Evolutionary conservation across 2,113 vertebrate genomes (phyloP).

Genomic region (Oncorhynchus gorbuscha): DNA sequence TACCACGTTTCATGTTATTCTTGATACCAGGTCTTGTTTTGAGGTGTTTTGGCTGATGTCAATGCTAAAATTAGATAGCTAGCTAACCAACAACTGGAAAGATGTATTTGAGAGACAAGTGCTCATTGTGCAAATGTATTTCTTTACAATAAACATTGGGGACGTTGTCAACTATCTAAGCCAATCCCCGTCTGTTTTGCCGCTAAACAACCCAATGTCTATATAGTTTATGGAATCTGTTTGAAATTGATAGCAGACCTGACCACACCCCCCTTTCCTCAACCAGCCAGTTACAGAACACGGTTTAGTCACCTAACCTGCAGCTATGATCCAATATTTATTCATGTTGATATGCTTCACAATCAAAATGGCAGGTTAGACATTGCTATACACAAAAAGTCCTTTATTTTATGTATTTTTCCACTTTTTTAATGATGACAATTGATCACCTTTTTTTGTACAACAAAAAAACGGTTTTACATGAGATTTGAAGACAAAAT

Average conservation of each 20-base stretch:
- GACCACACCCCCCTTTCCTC: neutral
- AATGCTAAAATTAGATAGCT: too few relatives aligned
- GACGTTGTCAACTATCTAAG: too few relatives aligned
- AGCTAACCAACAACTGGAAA: too few relatives aligned
- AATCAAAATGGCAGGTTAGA: slow-evolving; percentile 38
- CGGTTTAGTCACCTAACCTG: neutral
- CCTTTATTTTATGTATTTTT: slow-evolving; percentile 84
- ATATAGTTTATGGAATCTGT: slow-evolving; percentile 21
- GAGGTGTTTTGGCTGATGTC: too few relatives aligned
- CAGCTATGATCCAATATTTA: neutral
- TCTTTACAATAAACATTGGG: too few relatives aligned
- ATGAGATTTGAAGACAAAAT: slow-evolving; percentile 73
- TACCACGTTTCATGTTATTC: too few relatives aligned
- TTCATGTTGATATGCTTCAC: neutral
- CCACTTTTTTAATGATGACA: slow-evolving; percentile 81
- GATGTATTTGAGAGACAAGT: too few relatives aligned
- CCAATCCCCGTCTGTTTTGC: too few relatives aligned
- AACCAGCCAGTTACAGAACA: neutral
- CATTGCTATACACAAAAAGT: slow-evolving; percentile 86
- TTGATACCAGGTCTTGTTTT: too few relatives aligned
- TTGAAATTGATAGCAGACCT: neutral
- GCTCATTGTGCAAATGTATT: too few relatives aligned
- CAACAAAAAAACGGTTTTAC: slow-evolving; percentile 87
- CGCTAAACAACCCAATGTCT: too few relatives aligned
- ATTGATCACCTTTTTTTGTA: slow-evolving; percentile 87